Conservation (phyloP, 2,797 vertebrate species). For the Aselliscus stoliczkanus region DNA sequence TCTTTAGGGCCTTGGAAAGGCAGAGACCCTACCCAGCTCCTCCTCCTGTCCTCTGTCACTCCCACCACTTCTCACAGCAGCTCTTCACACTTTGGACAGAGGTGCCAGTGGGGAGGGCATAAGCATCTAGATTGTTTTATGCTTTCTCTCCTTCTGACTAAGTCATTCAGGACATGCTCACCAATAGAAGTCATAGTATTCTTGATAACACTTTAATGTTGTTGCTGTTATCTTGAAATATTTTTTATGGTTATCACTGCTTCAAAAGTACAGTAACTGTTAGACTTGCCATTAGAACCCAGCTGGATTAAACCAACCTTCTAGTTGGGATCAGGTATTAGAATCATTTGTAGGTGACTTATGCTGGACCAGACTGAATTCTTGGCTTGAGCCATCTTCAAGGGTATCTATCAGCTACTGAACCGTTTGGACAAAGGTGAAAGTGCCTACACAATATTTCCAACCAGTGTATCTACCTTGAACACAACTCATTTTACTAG, state of each 20-base stretch:
- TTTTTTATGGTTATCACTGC: not conserved
- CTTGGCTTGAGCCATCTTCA: not conserved
- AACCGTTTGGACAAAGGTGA: not conserved
- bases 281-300: not conserved
- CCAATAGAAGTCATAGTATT: not conserved
- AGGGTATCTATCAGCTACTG: not conserved
- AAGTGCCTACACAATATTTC: not conserved
- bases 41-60: not conserved
- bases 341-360: not conserved
- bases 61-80: not conserved
- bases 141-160: not conserved
- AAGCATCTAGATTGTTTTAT: slow-evolving; percentile 3
- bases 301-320: not conserved
- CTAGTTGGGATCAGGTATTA: not conserved
- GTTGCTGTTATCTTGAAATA: not conserved
- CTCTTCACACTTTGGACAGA: not conserved
- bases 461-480: not conserved
- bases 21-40: not conserved
- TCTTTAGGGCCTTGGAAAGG: not conserved
- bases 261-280: not conserved
- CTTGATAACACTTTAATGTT: not conserved
- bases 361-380: not conserved
- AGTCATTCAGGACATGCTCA: not conserved
- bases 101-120: not conserved
- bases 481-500: not conserved